phyloP scores from a whole-genome alignment of 2,888 invertebrate genomes.

The Dynastes grantii region DNA sequence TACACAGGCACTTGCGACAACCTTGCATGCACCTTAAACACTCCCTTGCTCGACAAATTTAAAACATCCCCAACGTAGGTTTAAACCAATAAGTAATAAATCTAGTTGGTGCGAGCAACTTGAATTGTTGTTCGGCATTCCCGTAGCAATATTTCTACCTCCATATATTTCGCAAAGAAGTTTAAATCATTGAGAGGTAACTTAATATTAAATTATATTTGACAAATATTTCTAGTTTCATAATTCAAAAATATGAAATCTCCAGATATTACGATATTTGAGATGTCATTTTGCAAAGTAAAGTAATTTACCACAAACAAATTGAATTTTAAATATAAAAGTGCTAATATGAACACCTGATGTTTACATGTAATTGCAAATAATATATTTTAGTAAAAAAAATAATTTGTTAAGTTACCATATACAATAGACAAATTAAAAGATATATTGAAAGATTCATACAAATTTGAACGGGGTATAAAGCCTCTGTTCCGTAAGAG shows the following conservation, averaged over 20 bases:
- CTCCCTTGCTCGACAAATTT: conserved; percentile 41
- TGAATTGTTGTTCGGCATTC: not conserved
- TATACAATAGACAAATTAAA: too few relatives aligned
- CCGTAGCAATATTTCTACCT: conserved; percentile 9
- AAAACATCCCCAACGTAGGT: conserved; percentile 41
- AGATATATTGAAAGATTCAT: too few relatives aligned
- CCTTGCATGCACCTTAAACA: conserved; percentile 41
- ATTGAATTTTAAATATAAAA: too few relatives aligned
- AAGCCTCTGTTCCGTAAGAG: too few relatives aligned
- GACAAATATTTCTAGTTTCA: not conserved
- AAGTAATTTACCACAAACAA: too few relatives aligned
- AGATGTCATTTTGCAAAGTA: too few relatives aligned
- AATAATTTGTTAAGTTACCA: too few relatives aligned
- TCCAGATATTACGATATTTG: too few relatives aligned
- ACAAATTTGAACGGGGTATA: too few relatives aligned
- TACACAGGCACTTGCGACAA: not conserved
- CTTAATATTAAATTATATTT: not conserved
- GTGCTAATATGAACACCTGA: too few relatives aligned
- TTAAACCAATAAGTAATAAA: conserved; percentile 43
- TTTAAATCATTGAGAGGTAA: not conserved
- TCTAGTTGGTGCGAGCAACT: conserved; percentile 9
- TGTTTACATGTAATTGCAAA: too few relatives aligned
- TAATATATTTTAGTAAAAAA: too few relatives aligned
- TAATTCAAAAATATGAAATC: not conserved
- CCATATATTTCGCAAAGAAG: conserved; percentile 11